Evolutionary conservation across 2,888 invertebrate species (phyloP).

Genomic region (Euproctis similis): DNA sequence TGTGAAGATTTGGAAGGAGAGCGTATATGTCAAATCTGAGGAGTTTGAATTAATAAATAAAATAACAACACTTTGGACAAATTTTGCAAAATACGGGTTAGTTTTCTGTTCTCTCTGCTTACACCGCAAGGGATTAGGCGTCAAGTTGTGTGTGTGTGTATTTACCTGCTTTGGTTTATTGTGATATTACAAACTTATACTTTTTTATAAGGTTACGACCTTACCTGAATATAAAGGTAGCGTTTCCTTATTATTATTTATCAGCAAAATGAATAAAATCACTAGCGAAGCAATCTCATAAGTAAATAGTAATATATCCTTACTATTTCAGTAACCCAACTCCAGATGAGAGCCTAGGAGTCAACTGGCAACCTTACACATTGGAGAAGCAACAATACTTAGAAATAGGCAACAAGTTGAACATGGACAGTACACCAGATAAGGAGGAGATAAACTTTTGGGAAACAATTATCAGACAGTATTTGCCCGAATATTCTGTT

Average conservation of each 20-base stretch:
- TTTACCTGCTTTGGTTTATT: too few species aligned
- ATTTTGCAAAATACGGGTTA: slow-evolving; percentile 56
- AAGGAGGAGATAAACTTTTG: slow-evolving; percentile 22
- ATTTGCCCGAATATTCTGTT: slow-evolving; percentile 3
- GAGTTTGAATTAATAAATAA: slow-evolving; percentile 36
- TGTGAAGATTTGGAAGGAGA: slow-evolving; percentile 12
- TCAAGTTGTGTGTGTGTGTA: too few species aligned
- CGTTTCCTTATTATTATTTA: too few species aligned
- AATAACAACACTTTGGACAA: slow-evolving; percentile 47
- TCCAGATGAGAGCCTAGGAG: slow-evolving; percentile 8
- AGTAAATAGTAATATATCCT: too few species aligned
- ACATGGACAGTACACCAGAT: slow-evolving; percentile 10
- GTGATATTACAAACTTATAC: too few species aligned
- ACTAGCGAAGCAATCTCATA: too few species aligned
- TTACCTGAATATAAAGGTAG: too few species aligned
- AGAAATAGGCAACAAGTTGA: slow-evolving; percentile 3
- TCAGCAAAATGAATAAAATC: too few species aligned
- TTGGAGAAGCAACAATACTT: slow-evolving; percentile 14
- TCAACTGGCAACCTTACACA: slow-evolving; percentile 17
- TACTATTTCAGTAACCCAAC: slow-evolving; percentile 2
- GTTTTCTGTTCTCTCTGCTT: too few species aligned
- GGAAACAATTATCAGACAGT: slow-evolving; percentile 5
- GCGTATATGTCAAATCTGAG: slow-evolving; percentile 26
- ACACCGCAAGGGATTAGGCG: too few species aligned
- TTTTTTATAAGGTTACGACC: too few species aligned